Evolutionary conservation across 2,888 invertebrate genomes (phyloP), one percentile per base, ranked within the genome.

Genomic region (Vannuccia rotundouncinata): DNA sequence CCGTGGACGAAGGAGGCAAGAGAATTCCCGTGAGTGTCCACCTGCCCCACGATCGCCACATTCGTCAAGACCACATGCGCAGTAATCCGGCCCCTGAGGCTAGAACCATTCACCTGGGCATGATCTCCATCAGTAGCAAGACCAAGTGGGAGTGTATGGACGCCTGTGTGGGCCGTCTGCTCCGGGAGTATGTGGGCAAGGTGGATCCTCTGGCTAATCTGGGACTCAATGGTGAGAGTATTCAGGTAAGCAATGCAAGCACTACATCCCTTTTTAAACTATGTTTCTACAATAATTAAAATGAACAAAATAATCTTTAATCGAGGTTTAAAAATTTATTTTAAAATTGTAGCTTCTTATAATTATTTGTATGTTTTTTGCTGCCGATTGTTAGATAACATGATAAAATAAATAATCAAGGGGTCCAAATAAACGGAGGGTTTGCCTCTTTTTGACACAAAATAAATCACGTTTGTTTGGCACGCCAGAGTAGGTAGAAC

Each of bases 141-240:
- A 95, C 95, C 0, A 94, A 93, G 81, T 97, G 97, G 97, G 94
- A 95, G 87, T 93, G 94, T 86, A 90, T 97, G 85, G 96, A 97
- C 89, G 93, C 93, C 84, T 92, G 93, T 84, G 93, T 96, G 82
- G 91, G 94, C 84, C 92, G 94, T 88, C 93, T 94, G 79, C 95
- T 97, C 88, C 95, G 95, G 88, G 89, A 88, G 83, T 88, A 91
- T 95, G 82, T 92, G 79, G 92, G 94, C 74, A 91, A 95, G 85
- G 92, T 98, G 84, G 98, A 98, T 89, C 94, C 95, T 0, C 93
- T 93, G 22, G 93, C 94, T 74, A 94, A 93, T 87, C 90, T 96
- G 81, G 95, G 95, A 0, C 88, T 92, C 1, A 90, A 91, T 82
- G 92, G 92, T 13, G 96, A 97, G 85, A 94, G 95, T 29, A 93